Base-by-base conservation (phyloP, 2,113 vertebrate species). In the Podarcis muralis region DNA sequence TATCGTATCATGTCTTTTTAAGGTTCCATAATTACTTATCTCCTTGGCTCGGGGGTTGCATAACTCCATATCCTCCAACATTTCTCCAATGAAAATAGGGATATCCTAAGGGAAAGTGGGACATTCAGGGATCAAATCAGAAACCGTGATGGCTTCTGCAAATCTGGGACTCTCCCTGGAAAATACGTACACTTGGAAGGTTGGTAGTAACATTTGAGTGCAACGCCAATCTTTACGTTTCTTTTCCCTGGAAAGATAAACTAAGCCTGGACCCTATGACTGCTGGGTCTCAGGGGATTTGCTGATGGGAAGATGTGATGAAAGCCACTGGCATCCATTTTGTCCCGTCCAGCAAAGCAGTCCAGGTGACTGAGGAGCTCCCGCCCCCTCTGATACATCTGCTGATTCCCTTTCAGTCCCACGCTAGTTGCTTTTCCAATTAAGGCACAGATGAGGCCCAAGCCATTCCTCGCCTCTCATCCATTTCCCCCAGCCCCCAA, bases 381-480 rank as follows among this genome's bases (percentile, higher is more conserved):
- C 87, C 37, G 74, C 65, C 92, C 43, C 87, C 84, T 85, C 85
- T 7, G 6, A 89, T 86, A 87, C 30, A 1, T 92, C 93, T 87
- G 87, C 94, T 94, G 88, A 81, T 94, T 94, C 94, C 94, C 91
- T 90, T 77, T 88, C 62, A 27, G 66, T 91, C 83, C 87, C 85
- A 81, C 86, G 84, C 88, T 93, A 84, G 76, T 92, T 87, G 91
- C 92, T 90, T 94, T 95, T 93, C 92, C 92, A 94, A 95, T 95
- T 93, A 93, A 95, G 93, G 91, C 83, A 85, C 90, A 92, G 79
- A 81, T 88, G 89, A 96, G 95, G 94, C 87, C 90, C 87, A 92
- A 94, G 87, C 95, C 81, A 83, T 94, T 95, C 95, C 87, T 87
- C 91, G 93, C 95, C 95, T 95, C 86, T 94, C 69, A 65, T 57